phyloP scores from a whole-genome alignment of 2,888 invertebrate species.

The Celastrina argiolus region DNA sequence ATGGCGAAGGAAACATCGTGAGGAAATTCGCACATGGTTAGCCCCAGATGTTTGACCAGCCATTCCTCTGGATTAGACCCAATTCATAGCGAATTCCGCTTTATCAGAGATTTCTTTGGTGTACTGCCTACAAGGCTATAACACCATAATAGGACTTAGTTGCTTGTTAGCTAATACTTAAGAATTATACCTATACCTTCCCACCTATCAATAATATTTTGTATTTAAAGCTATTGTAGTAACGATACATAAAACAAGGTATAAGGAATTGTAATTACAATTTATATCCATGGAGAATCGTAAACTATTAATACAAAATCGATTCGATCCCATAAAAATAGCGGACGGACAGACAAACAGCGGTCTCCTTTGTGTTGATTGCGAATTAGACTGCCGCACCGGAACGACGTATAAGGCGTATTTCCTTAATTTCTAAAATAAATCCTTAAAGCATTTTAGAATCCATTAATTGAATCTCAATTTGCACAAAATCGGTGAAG shows the following conservation, averaged over 20 bases:
- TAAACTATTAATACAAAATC: slow-evolving; percentile 24
- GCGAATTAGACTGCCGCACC: slow-evolving; percentile 7
- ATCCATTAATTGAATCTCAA: background rate
- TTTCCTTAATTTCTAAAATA: slow-evolving; percentile 1
- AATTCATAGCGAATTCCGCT: too few relatives aligned
- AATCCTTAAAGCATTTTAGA: background rate
- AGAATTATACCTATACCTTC: too few relatives aligned
- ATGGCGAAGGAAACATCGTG: too few relatives aligned
- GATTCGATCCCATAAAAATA: slow-evolving; percentile 17
- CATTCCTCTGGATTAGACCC: too few relatives aligned
- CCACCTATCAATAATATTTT: too few relatives aligned
- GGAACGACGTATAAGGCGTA: slow-evolving; percentile 11
- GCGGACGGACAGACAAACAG: background rate
- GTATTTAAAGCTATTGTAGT: background rate
- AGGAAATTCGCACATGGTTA: too few relatives aligned
- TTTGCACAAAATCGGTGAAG: background rate
- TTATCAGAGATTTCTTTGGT: too few relatives aligned
- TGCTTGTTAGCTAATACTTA: too few relatives aligned
- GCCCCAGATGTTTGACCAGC: too few relatives aligned
- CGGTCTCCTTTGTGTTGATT: slow-evolving; percentile 9
- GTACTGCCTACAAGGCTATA: too few relatives aligned
- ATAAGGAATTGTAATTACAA: slow-evolving; percentile 11
- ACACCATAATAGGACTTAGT: too few relatives aligned
- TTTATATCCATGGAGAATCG: slow-evolving; percentile 29
- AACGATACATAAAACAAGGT: background rate